Base-by-base conservation (phyloP, 2,797 vertebrate species). In the Chelidonichthys spinosus region DNA sequence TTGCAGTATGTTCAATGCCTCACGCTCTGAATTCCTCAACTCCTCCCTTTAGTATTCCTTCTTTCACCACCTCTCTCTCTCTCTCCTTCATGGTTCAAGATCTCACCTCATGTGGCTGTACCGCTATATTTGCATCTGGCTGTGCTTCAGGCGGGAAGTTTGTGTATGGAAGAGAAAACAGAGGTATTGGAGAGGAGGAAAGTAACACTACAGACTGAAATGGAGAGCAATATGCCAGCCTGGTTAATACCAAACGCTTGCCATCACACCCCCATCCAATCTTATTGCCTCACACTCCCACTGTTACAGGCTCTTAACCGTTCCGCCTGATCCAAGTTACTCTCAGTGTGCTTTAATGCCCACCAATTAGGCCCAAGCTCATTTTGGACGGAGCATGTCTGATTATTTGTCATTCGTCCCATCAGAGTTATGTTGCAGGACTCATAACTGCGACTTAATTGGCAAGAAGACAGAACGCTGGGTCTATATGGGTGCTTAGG, bases 401-500 rank as follows among this genome's bases (percentile, higher is more conserved):
- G 79, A 87, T 86, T 89, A 88, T 91, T 90, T 91, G 86, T 93
- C 90, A 90, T 89, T 78, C 83, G 72, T 83, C 85, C 87, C 90
- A 90, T 89, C 87, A 87, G 83, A 83, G 86, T 78, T 72, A 72
- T 89, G 87, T 79, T 90, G 74, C 87, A 81, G 79, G 82, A 85
- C 85, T 91, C 89, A 83, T 91, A 90, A 91, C 85, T 58, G 78
- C 81, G 40, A 58, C 82, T 88, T 92, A 93, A 93, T 92, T 92
- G 89, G 90, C 86, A 76, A 15, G 69, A 85, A 89, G 87, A 88
- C 81, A 86, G 84, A 89, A 85, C 64, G 62, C 69, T 69, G 82
- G 78, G 82, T 84, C 87, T 89, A 39, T 89, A 82, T 82, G 72
- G 87, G 85, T 87, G 81, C 90, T 90, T 90, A 89, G 82, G 81